Base-by-base conservation (phyloP, 2,888 invertebrate genomes). In the Calameuta filiformis region DNA sequence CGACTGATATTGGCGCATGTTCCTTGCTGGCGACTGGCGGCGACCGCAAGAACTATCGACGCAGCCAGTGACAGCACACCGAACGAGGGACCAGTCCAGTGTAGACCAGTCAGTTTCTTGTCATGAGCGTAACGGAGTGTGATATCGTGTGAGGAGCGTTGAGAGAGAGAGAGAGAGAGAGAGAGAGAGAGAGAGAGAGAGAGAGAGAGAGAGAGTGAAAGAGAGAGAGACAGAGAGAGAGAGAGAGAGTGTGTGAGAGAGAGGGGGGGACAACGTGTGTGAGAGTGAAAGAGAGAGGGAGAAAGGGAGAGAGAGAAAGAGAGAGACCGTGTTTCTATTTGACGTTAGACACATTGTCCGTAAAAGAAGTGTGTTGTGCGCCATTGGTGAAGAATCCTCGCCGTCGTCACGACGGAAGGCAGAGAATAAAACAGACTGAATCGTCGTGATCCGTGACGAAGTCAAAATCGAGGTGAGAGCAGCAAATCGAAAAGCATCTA, bases 121-220 rank as follows among this genome's bases (percentile, higher is more conserved):
- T 71, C 71, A 71, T 71, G 71, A 71, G 33, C 33, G 71, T 71
- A 34, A 71, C 71, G 71, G 33, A 71, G 31, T 34, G 71, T 31
- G 71, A 31, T 34, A 15, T 30, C 71, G 71, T 71, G 33, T 34
- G 71, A 71, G 33, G 31, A 31, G 12, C 2, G 31, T 71, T 31
- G 31, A 71, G 71, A 33, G 31, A 56, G 56, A 56, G 56, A 23
- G 56, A 56, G 56, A 56, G 56, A 56, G 56, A 56, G 56, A 9
- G 56, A 56, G 56, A 1, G 56, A 9, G 56, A 23, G 40, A 23
- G 37, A 4, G 37, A 4, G 37, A 4, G 37, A 12, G 37, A 37
- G 37, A 12, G 37, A 15, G 37, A 12, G 37, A 12, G 12, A 12
- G 37, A 12, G 37, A 4, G 37, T 4, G 40, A 15, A 9, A 1